Evolutionary conservation across 2,888 invertebrate species (phyloP).

Genomic region (Yponomeuta sedellus): DNA sequence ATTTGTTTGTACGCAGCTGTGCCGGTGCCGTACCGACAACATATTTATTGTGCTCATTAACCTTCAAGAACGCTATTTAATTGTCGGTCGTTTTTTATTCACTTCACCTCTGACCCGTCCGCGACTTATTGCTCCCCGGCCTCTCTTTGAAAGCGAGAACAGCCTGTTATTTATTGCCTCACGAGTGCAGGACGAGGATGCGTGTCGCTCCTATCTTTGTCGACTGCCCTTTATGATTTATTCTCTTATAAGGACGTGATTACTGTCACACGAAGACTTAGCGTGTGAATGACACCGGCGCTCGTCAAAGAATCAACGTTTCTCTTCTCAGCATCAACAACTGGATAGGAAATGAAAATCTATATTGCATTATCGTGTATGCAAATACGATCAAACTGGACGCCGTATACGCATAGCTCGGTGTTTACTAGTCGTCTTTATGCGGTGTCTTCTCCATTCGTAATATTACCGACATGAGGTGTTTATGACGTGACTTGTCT

Average conservation of each 20-base stretch:
- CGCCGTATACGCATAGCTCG: slow-evolving; percentile 5
- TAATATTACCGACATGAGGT: slow-evolving; percentile 16
- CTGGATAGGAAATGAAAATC: slow-evolving; percentile 11
- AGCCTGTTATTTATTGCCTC: slow-evolving; percentile 71
- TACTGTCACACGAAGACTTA: slow-evolving; percentile 50
- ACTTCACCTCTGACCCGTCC: slow-evolving; percentile 73
- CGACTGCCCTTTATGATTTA: slow-evolving; percentile 65
- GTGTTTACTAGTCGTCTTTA: slow-evolving; percentile 16
- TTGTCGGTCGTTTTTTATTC: slow-evolving; percentile 76
- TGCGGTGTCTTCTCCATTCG: slow-evolving; percentile 14
- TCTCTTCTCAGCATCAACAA: not conserved
- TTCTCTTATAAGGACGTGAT: slow-evolving; percentile 66
- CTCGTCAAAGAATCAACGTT: slow-evolving; percentile 13
- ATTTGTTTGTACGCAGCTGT: slow-evolving; percentile 73
- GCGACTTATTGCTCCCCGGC: slow-evolving; percentile 73
- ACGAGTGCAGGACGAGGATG: slow-evolving; percentile 49
- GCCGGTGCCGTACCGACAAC: slow-evolving; percentile 64
- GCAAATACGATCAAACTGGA: slow-evolving; percentile 13
- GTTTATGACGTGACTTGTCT: slow-evolving; percentile 20
- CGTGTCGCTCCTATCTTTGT: slow-evolving; percentile 69
- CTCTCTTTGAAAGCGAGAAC: slow-evolving; percentile 72
- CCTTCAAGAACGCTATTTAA: slow-evolving; percentile 77
- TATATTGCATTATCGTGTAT: slow-evolving; percentile 12
- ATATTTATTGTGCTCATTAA: slow-evolving; percentile 77
- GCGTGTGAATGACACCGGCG: slow-evolving; percentile 25